A percentile compares a stretch with the other conserved stretches of the same genome.
phyloP scores from a whole-genome alignment of 2,797 vertebrate species.

The Gorsachius magnificus region DNA sequence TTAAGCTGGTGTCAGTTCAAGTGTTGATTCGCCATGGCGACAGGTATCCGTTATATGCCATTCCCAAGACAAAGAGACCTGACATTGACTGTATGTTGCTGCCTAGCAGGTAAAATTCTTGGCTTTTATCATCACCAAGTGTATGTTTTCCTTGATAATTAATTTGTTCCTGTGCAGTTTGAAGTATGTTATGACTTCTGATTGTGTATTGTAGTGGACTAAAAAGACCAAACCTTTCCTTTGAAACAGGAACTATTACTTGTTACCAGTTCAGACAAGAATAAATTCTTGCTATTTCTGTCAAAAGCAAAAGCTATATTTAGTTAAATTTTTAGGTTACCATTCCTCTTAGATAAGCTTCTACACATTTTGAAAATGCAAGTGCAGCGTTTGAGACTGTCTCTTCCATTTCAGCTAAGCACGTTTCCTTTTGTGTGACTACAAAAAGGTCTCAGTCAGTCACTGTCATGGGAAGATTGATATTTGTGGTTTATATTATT shows the following conservation, averaged over 20 bases:
- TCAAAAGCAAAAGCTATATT: neutral
- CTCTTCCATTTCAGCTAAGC: neutral
- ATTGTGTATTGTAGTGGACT: neutral
- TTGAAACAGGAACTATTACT: neutral
- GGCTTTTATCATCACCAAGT: neutral
- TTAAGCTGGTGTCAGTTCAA: slow-evolving; percentile 91
- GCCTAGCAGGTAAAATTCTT: slow-evolving; percentile 80
- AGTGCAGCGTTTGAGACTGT: neutral
- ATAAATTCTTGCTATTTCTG: neutral
- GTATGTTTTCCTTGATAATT: neutral
- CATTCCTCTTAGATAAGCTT: neutral
- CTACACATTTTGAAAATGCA: neutral
- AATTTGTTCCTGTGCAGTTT: neutral
- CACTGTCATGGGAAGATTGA: neutral
- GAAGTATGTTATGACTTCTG: neutral
- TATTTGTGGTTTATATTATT: neutral
- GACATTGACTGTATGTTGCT: slow-evolving; percentile 90
- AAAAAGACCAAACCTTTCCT: neutral
- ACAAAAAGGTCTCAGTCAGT: neutral
- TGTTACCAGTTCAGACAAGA: neutral
- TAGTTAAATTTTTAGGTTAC: neutral
- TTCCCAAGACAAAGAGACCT: slow-evolving; percentile 93
- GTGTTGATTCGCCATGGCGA: slow-evolving; percentile 97
- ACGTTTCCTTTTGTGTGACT: neutral
- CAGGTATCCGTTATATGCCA: slow-evolving; percentile 92